These are phyloP conservation scores for Solea solea DNA, from an alignment of 2,113 vertebrate species.

Conservation along the genomic window DNA sequence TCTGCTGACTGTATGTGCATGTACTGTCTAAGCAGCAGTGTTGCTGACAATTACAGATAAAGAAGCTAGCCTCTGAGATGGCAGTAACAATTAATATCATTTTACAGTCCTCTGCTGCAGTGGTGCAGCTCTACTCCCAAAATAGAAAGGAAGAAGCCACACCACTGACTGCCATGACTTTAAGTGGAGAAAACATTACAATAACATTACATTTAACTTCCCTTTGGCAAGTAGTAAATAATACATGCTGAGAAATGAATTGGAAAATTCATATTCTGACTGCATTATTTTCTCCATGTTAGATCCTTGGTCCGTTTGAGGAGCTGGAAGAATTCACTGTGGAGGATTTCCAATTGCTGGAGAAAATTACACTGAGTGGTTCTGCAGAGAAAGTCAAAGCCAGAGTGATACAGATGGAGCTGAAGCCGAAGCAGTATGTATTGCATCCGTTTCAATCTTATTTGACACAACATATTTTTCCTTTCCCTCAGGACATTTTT, in stretches of 20 bases:
- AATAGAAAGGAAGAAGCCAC: constrained; percentile 42
- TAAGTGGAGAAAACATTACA: constrained; percentile 49
- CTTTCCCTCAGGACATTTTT: background rate
- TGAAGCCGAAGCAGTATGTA: constrained; percentile 79
- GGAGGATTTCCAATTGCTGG: constrained; percentile 93
- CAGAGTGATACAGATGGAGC: constrained; percentile 87
- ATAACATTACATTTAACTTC: constrained; percentile 54
- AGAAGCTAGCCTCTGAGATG: constrained; percentile 58
- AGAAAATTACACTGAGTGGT: constrained; percentile 87
- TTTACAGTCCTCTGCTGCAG: constrained; percentile 55
- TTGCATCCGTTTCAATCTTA: constrained; percentile 5
- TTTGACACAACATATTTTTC: background rate
- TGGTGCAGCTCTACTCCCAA: constrained; percentile 28
- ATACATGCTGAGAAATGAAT: constrained; percentile 47
- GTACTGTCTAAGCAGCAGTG: constrained; percentile 56
- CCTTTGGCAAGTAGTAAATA: constrained; percentile 45
- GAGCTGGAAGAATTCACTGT: constrained; percentile 83
- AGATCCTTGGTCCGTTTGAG: constrained; percentile 88
- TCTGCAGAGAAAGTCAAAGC: constrained; percentile 88
- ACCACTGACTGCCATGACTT: constrained; percentile 30
- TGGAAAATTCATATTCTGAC: constrained; percentile 39
- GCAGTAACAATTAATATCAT: constrained; percentile 71
- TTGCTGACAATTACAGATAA: constrained; percentile 62
- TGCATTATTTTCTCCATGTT: constrained; percentile 48
- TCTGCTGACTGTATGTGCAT: constrained; percentile 23